These are phyloP conservation scores for Gymnorhina tibicen DNA, from an alignment of 2,113 vertebrate genomes.

Conservation along the genomic window DNA sequence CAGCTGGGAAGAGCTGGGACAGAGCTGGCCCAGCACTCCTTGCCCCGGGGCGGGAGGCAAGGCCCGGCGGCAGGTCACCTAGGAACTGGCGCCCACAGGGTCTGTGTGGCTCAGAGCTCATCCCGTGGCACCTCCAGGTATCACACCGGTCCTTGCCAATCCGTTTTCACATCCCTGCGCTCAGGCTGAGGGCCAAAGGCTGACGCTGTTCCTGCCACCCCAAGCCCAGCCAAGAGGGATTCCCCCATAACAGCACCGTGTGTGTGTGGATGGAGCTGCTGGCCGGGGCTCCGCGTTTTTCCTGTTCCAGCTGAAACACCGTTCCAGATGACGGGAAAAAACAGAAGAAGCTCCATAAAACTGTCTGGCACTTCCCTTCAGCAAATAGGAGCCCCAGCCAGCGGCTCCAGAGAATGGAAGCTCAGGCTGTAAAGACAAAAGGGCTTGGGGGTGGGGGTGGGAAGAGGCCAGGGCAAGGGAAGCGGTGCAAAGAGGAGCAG, in stretches of 20 bases:
- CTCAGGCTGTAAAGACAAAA: constrained; percentile 14
- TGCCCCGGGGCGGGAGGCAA: fast-evolving
- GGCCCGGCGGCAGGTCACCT: background rate
- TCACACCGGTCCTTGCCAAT: fast-evolving
- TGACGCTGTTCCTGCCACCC: background rate
- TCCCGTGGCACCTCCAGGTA: background rate
- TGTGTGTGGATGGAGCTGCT: background rate
- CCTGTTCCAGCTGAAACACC: background rate
- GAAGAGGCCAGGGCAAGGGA: constrained; percentile 29
- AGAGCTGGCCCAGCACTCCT: background rate
- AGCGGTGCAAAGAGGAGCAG: background rate
- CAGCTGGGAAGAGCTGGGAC: fast-evolving
- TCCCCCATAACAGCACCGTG: background rate
- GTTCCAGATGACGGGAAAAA: background rate
- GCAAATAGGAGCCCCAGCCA: constrained; percentile 14
- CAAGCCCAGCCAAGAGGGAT: background rate
- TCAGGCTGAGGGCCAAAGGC: background rate
- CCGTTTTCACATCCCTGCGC: background rate
- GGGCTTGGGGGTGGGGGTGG: background rate
- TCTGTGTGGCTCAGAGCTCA: background rate
- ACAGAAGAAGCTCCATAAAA: background rate
- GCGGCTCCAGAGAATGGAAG: background rate
- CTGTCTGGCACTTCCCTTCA: background rate
- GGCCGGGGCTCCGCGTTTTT: background rate
- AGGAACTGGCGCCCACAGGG: no score